Base-by-base conservation (phyloP, 2,888 invertebrate species). In the Byasa hedistus region DNA sequence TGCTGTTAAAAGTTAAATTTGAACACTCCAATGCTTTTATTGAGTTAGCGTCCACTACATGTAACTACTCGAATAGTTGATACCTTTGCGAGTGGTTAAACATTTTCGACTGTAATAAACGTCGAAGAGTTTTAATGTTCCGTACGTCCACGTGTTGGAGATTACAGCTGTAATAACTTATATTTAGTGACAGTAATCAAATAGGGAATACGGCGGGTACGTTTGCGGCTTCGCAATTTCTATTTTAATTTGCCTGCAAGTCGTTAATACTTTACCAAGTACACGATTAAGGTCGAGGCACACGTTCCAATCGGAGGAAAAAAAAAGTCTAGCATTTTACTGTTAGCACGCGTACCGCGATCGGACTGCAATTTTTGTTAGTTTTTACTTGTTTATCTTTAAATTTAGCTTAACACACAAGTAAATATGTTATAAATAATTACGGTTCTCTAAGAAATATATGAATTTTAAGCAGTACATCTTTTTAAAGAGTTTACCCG, bases 101-200 rank as follows among this genome's bases (percentile, higher is more conserved):
- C 12, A 39, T 39, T 39, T 39, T 39, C 19, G 48, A 48, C 19
- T 15, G 44, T 22, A 54, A 3, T 57, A 44, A 58, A 58, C 15
- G 15, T 4, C 19, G 44, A 44, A 44, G 15, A 58, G 21, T 7
- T 27, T 27, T 27, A 27, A 27, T 27, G 27, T 27, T 27, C 58
- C 39, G 22, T 10, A 63, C 65, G 64, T 72, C 73, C 75, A 71
- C 77, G 73, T 76, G 73, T 70, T 66, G 69, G 64, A 70, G 70
- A 69, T 71, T 71, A 71, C 60, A 22, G 54, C 22, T 44, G 27
- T 44, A 65, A 24, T 64, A 59, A 65, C 24, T 59, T 77, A 81
- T 75, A 77, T 79, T 80, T 75, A 79, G 75, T 74, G 76, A 75
- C 73, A 73, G 73, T 74, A 74, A 77, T 77, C 73, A 75, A 77